Evolutionary conservation across 64 coral and sea anemone species (phyloP), one percentile per base, ranked within the genome.

Genomic region (Dendronephthya gigantea): DNA sequence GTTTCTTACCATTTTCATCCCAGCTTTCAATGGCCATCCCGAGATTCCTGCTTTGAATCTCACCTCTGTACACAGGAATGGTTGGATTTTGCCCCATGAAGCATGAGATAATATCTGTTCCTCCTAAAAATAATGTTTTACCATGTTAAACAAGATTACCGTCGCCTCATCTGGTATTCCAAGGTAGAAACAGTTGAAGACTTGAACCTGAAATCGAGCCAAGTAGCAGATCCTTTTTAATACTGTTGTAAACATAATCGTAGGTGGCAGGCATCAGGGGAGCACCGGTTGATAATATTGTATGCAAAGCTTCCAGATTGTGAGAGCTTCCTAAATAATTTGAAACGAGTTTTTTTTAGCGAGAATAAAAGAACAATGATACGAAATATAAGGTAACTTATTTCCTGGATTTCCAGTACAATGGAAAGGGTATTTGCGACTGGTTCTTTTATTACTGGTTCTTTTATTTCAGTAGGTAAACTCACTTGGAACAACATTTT

Each of bases 11-110:
- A 90, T 96, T 50, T 13, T 84, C 76, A 51, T 84, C 82, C 94
- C 94, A 96, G 39, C 94, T 96, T 35, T 96, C 94, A 11, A 96
- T 86, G 36, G 94, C 94, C 94, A 96, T 96, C 28, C 94, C 94
- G 59, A 96, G 91, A 39, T 93, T 96, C 48, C 91, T 87, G 28
- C 91, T 70, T 84, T 96, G 94, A 82, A 96, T 96, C 89, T 96
- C 94, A 22, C 94, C 94, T 17, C 91, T 86, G 87, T 96, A 96
- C 0, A 96, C 94, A 31, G 94, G 94, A 23, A 96, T 47, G 48
- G 87, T 90, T 25, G 85, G 72, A 82, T 93, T 96, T 79, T 96
- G 94, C 62, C 94, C 94, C 43, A 86, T 91, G 90, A 96, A 96
- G 85, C 88, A 92, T 13, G 94, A 96, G 27, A 96, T 96, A 41